These are phyloP conservation scores for Ormia ochracea DNA, from an alignment of 2,888 invertebrate species.

Conservation along the genomic window DNA sequence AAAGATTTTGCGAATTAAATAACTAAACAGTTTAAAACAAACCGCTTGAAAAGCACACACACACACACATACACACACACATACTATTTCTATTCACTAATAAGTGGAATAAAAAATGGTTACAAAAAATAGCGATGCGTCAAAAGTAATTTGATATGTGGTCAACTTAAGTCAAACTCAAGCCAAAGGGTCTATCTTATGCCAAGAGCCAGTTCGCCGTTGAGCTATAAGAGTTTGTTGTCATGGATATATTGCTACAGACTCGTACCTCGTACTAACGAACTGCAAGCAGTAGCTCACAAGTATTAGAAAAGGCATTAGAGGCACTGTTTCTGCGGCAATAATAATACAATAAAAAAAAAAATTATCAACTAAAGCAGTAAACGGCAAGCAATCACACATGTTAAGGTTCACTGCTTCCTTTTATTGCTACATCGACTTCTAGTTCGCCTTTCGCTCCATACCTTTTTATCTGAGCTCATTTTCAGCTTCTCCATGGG, in stretches of 20 bases:
- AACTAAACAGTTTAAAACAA: conserved; percentile 58
- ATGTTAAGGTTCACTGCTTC: conserved; percentile 58
- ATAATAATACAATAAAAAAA: conserved; percentile 19
- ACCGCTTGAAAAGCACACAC: conserved; percentile 33
- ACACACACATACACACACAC: conserved; percentile 2
- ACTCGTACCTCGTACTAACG: background rate
- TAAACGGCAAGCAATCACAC: conserved; percentile 51
- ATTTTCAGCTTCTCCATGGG: background rate
- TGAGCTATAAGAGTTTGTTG: conserved; percentile 31
- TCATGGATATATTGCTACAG: conserved; percentile 38
- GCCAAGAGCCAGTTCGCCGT: conserved; percentile 1
- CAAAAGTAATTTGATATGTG: conserved; percentile 60
- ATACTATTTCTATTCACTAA: conserved; percentile 10
- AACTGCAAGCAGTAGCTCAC: conserved; percentile 53
- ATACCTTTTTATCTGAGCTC: background rate
- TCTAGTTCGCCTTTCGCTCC: background rate
- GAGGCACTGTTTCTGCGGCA: conserved; percentile 34
- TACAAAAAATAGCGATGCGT: conserved; percentile 53
- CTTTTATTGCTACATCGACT: conserved; percentile 21
- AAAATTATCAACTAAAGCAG: background rate
- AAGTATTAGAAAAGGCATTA: conserved; percentile 55
- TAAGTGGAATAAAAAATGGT: conserved; percentile 13
- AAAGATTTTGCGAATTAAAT: conserved; percentile 58
- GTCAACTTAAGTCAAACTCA: conserved; percentile 49
- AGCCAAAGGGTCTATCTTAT: conserved; percentile 50